Evolutionary conservation across 2,797 vertebrate genomes (phyloP), one percentile per base, ranked within the genome.

Genomic region (Salmo trutta): DNA sequence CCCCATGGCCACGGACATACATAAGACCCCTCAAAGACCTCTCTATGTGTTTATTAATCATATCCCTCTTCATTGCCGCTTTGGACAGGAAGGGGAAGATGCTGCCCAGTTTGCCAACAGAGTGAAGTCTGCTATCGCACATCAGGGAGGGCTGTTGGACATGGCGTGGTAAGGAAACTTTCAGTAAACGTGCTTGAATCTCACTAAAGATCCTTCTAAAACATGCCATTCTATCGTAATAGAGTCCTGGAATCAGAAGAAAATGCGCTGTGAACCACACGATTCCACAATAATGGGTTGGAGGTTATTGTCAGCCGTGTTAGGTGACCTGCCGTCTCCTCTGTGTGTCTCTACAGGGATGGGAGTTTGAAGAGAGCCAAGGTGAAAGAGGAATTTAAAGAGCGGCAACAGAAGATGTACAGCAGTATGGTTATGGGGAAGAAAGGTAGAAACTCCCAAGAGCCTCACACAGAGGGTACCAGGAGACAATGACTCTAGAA

Each of bases 401-500:
- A 98, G 82, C 95, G 97, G 51, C 97, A 99, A 75, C 98, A 99
- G 95, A 99, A 96, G 86, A 96, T 94, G 86, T 99, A 98, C 90
- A 99, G 98, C 94, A 96, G 92, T 87, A 96, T 97, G 93, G 92
- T 99, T 0, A 91, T 93, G 12, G 93, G 94, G 78, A 92, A 88
- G 2, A 88, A 93, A 8, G 53, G 53, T 78, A 33, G 31, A 80
- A 29, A 4, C 24, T 29, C 53, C 2, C 24, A 53, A 0, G 8
- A 29, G 15, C 1, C 14, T 0, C 1, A 27, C 59, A n/a, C 10
- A 31, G 17, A 67, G 0, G 12, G 0, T 73, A 2, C 33, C 10
- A 16, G 36, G 14, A 17, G 21, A 54, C 27, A 29, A 12, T 73
- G 51, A 56, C 27, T 4, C 4, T 27, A n/a, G 71, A 27, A 19